These are phyloP conservation scores for Aplodontia rufa DNA, from an alignment of 2,113 vertebrate species.

Conservation along the genomic window DNA sequence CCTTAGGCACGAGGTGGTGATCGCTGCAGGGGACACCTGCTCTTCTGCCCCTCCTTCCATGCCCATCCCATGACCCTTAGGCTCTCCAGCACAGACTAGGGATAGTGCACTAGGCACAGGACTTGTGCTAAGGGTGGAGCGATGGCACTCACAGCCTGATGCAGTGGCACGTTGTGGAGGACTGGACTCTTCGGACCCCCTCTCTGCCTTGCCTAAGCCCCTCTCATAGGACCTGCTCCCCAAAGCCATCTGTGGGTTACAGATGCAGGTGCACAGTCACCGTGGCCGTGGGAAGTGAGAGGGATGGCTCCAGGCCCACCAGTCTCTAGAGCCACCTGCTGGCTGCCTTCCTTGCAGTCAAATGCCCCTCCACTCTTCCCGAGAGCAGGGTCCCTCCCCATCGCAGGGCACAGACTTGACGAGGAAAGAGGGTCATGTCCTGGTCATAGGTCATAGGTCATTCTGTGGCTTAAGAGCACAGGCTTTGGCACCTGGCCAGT, in stretches of 20 bases:
- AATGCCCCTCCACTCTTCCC: background rate
- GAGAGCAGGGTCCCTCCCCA: too few relatives aligned
- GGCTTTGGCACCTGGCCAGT: too few relatives aligned
- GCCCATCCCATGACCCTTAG: too few relatives aligned
- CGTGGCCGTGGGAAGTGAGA: background rate
- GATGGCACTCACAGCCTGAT: too few relatives aligned
- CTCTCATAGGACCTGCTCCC: background rate
- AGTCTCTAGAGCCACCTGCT: background rate
- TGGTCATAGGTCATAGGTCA: too few relatives aligned
- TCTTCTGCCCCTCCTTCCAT: background rate
- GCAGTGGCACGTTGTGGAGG: too few relatives aligned
- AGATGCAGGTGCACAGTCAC: background rate
- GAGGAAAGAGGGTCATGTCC: too few relatives aligned
- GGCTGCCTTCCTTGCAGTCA: background rate
- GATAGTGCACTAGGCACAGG: background rate
- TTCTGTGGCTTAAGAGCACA: too few relatives aligned
- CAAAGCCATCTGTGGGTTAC: too few relatives aligned
- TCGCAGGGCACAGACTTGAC: background rate
- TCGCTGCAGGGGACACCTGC: background rate
- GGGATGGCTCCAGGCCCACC: background rate
- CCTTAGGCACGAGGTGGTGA: conserved; percentile 7
- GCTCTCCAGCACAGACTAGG: background rate
- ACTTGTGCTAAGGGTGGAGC: background rate
- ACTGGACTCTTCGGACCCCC: background rate
- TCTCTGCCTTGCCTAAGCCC: background rate